Evolutionary conservation across 2,113 vertebrate species (phyloP).

Genomic region (Copsychus sechellarum): DNA sequence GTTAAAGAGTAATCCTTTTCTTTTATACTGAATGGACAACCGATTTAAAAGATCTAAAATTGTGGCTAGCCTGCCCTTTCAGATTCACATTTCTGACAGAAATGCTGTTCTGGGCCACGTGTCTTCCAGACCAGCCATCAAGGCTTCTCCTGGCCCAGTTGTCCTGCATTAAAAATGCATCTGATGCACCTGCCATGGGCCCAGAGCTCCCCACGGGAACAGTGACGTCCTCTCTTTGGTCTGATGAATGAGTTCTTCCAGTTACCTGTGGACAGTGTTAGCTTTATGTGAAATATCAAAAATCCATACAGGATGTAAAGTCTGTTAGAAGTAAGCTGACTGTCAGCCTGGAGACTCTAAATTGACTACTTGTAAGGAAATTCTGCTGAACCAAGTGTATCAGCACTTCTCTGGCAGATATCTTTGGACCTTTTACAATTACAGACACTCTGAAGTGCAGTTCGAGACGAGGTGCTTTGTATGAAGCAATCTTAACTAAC

Average conservation of each 20-base stretch:
- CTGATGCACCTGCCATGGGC: constrained; percentile 19
- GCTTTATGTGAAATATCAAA: constrained; percentile 65
- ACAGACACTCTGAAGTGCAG: neutral
- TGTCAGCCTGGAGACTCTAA: constrained; percentile 78
- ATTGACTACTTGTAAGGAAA: constrained; percentile 83
- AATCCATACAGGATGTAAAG: constrained; percentile 79
- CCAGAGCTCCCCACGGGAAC: neutral
- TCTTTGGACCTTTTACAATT: constrained; percentile 64
- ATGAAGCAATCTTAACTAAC: neutral
- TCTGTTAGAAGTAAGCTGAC: constrained; percentile 86
- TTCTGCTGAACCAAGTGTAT: constrained; percentile 77
- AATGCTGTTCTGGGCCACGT: neutral
- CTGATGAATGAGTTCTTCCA: constrained; percentile 41
- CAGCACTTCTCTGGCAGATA: constrained; percentile 82
- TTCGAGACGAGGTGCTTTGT: neutral
- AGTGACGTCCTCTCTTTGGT: constrained; percentile 33
- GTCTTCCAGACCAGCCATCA: constrained; percentile 26
- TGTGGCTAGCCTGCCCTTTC: neutral
- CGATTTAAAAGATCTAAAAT: neutral
- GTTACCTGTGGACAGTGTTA: constrained; percentile 29
- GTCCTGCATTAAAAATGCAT: constrained; percentile 68
- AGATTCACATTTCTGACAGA: neutral
- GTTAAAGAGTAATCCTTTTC: neutral
- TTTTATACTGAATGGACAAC: neutral
- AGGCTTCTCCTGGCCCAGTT: constrained; percentile 36